These are phyloP conservation scores for Drosophila multiciliata DNA, from an alignment of 2,888 invertebrate genomes.

Conservation along the genomic window DNA sequence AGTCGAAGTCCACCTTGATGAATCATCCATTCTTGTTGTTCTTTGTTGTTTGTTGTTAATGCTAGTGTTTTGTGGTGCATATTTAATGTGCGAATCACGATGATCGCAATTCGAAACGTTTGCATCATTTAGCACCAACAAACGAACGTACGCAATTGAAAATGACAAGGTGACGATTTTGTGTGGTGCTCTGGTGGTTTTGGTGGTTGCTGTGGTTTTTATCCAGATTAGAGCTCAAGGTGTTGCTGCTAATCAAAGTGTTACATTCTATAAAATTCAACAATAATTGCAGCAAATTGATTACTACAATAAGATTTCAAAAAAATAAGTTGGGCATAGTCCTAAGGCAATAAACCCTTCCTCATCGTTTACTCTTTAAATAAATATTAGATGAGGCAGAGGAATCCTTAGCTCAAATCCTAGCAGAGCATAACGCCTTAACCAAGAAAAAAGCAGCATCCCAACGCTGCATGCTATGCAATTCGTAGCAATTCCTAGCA, in stretches of 20 bases:
- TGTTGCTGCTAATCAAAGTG: slow-evolving; percentile 3
- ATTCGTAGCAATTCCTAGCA: too few relatives aligned
- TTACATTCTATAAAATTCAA: neutral
- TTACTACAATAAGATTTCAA: neutral
- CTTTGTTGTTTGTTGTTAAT: neutral
- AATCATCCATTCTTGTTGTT: slow-evolving; percentile 10
- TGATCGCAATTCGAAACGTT: slow-evolving; percentile 42
- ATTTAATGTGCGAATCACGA: slow-evolving; percentile 60
- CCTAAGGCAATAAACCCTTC: neutral
- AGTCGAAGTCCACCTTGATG: slow-evolving; percentile 3
- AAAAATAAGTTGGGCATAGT: neutral
- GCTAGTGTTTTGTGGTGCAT: slow-evolving; percentile 5
- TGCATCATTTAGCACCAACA: slow-evolving; percentile 52
- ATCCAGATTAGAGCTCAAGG: slow-evolving; percentile 28
- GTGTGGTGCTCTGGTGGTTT: neutral
- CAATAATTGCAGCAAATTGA: neutral
- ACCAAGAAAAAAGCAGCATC: too few relatives aligned
- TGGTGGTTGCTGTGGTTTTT: slow-evolving; percentile 19
- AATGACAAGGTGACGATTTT: slow-evolving; percentile 35
- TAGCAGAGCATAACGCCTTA: too few relatives aligned
- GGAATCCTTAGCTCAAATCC: too few relatives aligned
- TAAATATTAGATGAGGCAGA: neutral
- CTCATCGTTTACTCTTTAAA: neutral
- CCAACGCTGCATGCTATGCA: too few relatives aligned
- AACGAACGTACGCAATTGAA: neutral